These are phyloP conservation scores for Isaurus tuberculatus DNA, from an alignment of 92 coral and sea anemone genomes.

Conservation along the genomic window DNA sequence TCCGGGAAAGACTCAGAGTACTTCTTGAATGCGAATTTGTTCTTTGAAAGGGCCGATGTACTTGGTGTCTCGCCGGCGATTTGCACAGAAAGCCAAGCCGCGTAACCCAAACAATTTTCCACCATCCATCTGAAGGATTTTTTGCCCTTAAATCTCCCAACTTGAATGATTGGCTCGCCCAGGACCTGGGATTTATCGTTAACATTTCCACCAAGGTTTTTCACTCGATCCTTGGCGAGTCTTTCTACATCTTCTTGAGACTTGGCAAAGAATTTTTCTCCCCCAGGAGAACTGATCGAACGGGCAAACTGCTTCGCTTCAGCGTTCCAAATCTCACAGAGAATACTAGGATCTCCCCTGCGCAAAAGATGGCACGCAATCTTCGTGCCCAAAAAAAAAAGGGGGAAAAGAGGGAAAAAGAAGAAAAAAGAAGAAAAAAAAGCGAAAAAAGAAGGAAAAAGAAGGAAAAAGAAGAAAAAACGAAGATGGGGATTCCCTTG, in stretches of 20 bases:
- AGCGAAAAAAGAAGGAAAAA: slow-evolving; percentile 1
- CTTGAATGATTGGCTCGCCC: background rate
- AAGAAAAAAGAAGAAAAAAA: background rate
- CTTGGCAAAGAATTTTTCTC: background rate
- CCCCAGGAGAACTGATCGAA: background rate
- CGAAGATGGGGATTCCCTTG: background rate
- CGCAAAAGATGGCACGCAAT: background rate
- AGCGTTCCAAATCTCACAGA: background rate
- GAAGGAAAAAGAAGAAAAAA: background rate
- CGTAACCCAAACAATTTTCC: background rate
- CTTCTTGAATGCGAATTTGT: background rate
- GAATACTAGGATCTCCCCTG: background rate
- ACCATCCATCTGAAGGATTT: background rate
- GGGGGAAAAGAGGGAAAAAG: background rate
- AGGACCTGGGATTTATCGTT: background rate
- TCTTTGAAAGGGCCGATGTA: background rate
- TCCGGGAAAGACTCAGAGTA: background rate
- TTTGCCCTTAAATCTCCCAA: background rate
- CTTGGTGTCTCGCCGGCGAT: background rate
- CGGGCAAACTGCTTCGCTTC: background rate
- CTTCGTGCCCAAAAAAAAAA: background rate
- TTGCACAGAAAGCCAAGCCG: background rate
- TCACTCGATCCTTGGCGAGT: background rate
- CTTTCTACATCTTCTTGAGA: background rate
- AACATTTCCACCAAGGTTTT: background rate